Percentiles rank a stretch among this genome's conserved stretches.
These are phyloP conservation scores for Drosophila multiciliata DNA, from an alignment of 2,888 invertebrate species.

Conservation along the genomic window DNA sequence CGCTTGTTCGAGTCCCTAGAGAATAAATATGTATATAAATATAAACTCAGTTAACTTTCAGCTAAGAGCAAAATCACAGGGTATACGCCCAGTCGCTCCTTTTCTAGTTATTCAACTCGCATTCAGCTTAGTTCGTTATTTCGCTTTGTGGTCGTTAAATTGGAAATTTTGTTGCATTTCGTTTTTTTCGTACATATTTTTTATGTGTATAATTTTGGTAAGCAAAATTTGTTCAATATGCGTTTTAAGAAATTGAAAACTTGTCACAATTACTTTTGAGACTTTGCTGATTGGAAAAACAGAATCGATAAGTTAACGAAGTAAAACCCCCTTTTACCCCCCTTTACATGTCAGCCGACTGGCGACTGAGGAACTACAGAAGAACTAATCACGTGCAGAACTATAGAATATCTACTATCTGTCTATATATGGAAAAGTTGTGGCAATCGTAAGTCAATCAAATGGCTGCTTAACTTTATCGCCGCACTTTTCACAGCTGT, in stretches of 20 bases:
- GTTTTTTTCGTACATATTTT: background rate
- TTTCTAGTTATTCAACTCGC: background rate
- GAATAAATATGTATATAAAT: background rate
- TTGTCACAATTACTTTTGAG: constrained; percentile 1
- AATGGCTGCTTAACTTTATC: constrained; percentile 15
- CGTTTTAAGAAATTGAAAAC: constrained; percentile 17
- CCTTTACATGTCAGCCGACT: background rate
- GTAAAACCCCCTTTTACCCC: background rate
- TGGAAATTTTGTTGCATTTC: constrained; percentile 2
- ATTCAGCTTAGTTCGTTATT: background rate
- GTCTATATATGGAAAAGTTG: constrained; percentile 17
- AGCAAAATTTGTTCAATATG: background rate
- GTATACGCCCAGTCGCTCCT: background rate
- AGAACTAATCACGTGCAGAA: background rate
- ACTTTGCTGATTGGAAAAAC: constrained; percentile 23
- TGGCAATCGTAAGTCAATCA: constrained; percentile 51
- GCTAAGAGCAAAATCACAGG: background rate
- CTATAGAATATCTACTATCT: constrained; percentile 2
- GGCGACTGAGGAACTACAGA: background rate
- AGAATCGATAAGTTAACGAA: constrained; percentile 9
- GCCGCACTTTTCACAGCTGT: constrained; percentile 18
- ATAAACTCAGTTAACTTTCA: background rate
- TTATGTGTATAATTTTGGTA: background rate
- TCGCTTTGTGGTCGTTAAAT: constrained; percentile 32
- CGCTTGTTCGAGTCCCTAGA: background rate